phyloP scores from a whole-genome alignment of 2,888 invertebrate species.

The Diarsia rubi region DNA sequence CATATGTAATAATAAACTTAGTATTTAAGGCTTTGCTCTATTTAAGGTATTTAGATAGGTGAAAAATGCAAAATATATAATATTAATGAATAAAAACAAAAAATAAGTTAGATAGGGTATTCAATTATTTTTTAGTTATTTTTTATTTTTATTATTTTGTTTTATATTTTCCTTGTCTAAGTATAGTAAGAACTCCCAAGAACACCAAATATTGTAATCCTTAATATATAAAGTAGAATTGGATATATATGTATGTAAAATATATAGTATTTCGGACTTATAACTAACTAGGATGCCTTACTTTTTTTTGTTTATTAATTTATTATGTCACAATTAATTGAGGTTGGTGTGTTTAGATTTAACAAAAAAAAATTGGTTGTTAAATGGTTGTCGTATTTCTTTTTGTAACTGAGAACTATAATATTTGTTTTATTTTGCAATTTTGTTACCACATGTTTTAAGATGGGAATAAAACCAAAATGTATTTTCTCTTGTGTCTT shows the following conservation, averaged over 20 bases:
- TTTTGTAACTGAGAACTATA: background rate
- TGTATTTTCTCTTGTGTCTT: background rate
- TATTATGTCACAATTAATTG: conserved; percentile 59
- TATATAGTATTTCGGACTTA: conserved; percentile 59
- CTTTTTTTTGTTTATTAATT: conserved; percentile 14
- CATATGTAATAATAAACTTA: conserved; percentile 44
- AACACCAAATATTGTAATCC: conserved; percentile 72
- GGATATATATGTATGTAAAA: conserved; percentile 66
- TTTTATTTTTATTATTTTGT: conserved; percentile 20
- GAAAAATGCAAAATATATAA: conserved; percentile 69
- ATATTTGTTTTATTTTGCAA: background rate
- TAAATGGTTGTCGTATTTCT: background rate
- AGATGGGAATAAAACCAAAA: background rate
- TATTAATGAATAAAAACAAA: conserved; percentile 56
- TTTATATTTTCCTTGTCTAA: conserved; percentile 66
- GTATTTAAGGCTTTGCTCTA: conserved; percentile 63
- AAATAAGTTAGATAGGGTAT: conserved; percentile 67
- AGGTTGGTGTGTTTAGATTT: conserved; percentile 53
- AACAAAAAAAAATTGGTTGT: background rate
- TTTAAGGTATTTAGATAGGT: conserved; percentile 66
- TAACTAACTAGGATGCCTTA: conserved; percentile 67
- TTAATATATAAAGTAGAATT: conserved; percentile 67
- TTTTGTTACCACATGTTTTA: background rate
- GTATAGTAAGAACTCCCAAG: conserved; percentile 83
- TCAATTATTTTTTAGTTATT: conserved; percentile 55